phyloP scores from a whole-genome alignment of 2,113 vertebrate species.

The Athene noctua region DNA sequence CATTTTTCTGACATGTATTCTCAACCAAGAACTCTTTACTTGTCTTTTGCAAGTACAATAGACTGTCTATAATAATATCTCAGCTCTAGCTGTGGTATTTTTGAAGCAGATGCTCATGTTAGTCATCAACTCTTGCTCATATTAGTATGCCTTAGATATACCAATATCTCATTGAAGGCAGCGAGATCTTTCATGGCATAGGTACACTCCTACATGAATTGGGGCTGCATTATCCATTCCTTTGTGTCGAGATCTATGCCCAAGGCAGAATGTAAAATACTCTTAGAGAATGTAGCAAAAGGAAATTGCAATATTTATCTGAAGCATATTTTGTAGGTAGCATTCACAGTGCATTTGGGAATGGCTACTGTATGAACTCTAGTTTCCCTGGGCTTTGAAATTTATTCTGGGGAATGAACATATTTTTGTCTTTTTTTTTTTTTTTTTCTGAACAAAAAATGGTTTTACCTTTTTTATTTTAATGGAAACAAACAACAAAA shows the following conservation, averaged over 20 bases:
- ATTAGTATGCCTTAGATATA: neutral
- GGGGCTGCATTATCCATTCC: neutral
- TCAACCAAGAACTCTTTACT: slow-evolving; percentile 63
- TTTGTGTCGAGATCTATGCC: neutral
- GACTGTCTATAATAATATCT: slow-evolving; percentile 63
- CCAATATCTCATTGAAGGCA: neutral
- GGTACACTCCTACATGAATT: neutral
- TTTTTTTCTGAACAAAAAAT: neutral
- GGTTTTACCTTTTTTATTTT: neutral
- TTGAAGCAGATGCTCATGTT: slow-evolving; percentile 61
- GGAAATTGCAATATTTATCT: slow-evolving; percentile 2
- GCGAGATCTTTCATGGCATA: neutral
- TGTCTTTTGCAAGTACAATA: slow-evolving; percentile 71
- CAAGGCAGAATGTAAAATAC: neutral
- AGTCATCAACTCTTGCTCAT: slow-evolving; percentile 45
- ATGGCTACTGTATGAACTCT: neutral
- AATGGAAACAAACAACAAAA: neutral
- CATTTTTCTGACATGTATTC: slow-evolving; percentile 73
- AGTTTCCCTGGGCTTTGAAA: neutral
- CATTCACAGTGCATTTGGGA: neutral
- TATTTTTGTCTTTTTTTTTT: neutral
- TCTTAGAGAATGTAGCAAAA: neutral
- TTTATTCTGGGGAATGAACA: neutral
- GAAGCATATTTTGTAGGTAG: neutral
- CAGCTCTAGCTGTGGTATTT: slow-evolving; percentile 44